phyloP scores from a whole-genome alignment of 2,888 invertebrate genomes.

The Labia minor region DNA sequence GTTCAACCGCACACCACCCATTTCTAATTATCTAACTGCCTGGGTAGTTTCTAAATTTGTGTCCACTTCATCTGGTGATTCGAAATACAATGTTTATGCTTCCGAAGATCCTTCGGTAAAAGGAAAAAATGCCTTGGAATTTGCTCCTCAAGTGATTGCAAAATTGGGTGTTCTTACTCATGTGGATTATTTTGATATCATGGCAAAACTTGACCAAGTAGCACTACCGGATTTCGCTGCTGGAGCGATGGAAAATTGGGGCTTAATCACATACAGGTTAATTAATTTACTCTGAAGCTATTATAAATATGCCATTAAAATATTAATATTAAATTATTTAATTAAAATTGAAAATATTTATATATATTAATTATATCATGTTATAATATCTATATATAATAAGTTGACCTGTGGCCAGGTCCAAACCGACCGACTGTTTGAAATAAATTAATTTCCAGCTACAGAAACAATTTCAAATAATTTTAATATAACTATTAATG shows the following conservation, averaged over 20 bases:
- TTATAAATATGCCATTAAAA: no score
- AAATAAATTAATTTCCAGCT: no score
- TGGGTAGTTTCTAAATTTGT: background rate
- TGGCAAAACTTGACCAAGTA: conserved; percentile 58
- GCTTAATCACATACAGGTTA: conserved; percentile 50
- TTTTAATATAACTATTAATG: no score
- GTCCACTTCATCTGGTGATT: background rate
- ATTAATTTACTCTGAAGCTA: no score
- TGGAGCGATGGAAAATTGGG: conserved; percentile 71
- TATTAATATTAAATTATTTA: no score
- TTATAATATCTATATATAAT: no score
- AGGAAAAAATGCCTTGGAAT: background rate
- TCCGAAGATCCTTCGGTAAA: background rate
- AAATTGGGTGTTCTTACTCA: conserved; percentile 50
- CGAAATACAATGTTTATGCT: background rate
- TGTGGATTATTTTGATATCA: conserved; percentile 37
- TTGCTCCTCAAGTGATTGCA: conserved; percentile 31
- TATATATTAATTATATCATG: no score
- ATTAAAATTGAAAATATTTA: no score
- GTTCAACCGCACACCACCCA: background rate
- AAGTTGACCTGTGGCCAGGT: no score
- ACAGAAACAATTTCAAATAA: no score
- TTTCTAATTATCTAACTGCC: background rate
- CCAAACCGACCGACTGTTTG: no score
- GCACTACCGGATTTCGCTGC: conserved; percentile 69